These are phyloP conservation scores for Polydesmus complanatus DNA, from an alignment of 2,888 invertebrate genomes.

Conservation along the genomic window DNA sequence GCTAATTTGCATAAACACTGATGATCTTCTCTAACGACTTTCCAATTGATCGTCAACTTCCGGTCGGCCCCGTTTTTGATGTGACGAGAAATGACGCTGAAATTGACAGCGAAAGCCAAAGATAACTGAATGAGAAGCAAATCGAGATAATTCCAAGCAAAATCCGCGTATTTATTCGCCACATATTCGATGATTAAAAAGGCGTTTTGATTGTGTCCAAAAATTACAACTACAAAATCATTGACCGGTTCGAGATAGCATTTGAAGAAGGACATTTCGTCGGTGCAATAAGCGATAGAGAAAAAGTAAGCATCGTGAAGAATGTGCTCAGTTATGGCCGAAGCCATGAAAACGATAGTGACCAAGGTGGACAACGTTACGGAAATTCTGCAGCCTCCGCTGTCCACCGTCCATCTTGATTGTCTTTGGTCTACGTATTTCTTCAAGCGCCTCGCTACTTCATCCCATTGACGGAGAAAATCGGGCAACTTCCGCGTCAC, in stretches of 20 bases:
- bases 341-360: not conserved
- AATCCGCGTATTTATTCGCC: not conserved
- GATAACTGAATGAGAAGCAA: not conserved
- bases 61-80: too few species aligned
- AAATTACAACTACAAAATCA: not conserved
- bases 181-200: not conserved
- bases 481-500: not conserved
- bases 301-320: not conserved
- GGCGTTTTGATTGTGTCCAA: not conserved
- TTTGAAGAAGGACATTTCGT: not conserved
- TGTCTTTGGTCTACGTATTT: not conserved
- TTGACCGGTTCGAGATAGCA: not conserved
- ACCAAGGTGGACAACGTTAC: not conserved
- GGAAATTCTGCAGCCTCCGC: not conserved
- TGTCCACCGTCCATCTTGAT: not conserved
- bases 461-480: not conserved
- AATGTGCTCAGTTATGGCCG: not conserved
- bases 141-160: not conserved
- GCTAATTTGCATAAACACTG: not conserved
- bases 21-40: not conserved
- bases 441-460: not conserved
- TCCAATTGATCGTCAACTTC: not conserved
- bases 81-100: too few species aligned
- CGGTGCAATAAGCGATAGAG: not conserved
- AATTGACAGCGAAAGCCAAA: not conserved